These are phyloP conservation scores for Drosophila buzzatii DNA, from an alignment of 2,888 invertebrate species.

Conservation along the genomic window DNA sequence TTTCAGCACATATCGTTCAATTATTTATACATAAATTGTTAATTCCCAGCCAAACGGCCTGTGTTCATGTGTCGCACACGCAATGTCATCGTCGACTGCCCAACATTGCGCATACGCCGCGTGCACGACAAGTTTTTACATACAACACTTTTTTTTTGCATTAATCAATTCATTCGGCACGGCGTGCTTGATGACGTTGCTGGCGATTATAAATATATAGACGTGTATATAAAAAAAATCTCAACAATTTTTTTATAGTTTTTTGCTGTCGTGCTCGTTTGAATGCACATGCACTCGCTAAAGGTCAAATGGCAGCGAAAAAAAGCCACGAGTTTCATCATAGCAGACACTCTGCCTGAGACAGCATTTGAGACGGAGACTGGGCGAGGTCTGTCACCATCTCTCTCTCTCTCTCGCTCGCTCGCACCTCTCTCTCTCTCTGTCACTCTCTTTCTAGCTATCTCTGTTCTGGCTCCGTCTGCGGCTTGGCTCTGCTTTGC, in stretches of 20 bases:
- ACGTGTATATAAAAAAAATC: constrained; percentile 31
- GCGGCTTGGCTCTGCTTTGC: constrained; percentile 34
- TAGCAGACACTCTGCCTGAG: constrained; percentile 50
- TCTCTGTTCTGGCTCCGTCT: constrained; percentile 36
- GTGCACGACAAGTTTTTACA: constrained; percentile 28
- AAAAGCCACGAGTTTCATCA: constrained; percentile 49
- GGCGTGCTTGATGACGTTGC: constrained; percentile 54
- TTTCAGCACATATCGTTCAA: background rate
- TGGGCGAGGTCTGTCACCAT: constrained; percentile 55
- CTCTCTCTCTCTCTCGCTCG: constrained; percentile 3
- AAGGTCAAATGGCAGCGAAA: constrained; percentile 68
- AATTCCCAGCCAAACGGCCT: background rate
- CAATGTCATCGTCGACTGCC: constrained; percentile 38
- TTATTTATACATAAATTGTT: background rate
- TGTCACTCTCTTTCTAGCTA: background rate
- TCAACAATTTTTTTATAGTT: constrained; percentile 21
- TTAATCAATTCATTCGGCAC: constrained; percentile 64
- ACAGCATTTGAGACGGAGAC: constrained; percentile 40
- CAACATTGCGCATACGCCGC: constrained; percentile 64
- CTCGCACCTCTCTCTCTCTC: background rate
- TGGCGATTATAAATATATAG: constrained; percentile 39
- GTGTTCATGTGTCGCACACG: constrained; percentile 54
- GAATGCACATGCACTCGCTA: constrained; percentile 68
- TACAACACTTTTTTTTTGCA: constrained; percentile 40
- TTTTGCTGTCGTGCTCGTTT: constrained; percentile 31